Conservation (phyloP, 2,113 vertebrate genomes). For the Vimba vimba region DNA sequence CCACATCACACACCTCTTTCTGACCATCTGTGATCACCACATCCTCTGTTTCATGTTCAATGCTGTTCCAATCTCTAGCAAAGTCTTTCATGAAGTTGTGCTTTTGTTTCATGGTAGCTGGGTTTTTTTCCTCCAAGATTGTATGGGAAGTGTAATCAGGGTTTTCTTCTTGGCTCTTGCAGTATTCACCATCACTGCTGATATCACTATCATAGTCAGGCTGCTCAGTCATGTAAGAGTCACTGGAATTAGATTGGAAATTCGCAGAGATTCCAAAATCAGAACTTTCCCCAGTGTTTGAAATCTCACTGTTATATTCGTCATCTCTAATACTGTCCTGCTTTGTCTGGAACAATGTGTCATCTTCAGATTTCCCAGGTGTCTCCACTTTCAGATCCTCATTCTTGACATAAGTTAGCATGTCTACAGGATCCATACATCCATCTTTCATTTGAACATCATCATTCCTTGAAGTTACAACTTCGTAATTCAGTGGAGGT, state of each 20-base stretch:
- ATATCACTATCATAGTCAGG: conserved; percentile 53
- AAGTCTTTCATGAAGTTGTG: background rate
- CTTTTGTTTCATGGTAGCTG: conserved; percentile 3
- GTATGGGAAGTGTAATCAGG: background rate
- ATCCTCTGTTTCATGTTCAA: background rate
- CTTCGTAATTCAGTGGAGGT: background rate
- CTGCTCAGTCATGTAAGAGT: conserved; percentile 16
- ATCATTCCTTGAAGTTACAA: background rate
- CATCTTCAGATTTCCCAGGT: conserved; percentile 30
- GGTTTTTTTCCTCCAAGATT: background rate
- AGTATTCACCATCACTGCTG: conserved; percentile 56
- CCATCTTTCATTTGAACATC: background rate
- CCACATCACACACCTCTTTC: background rate
- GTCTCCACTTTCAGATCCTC: background rate
- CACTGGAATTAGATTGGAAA: background rate
- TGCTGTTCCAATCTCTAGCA: background rate
- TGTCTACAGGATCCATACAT: background rate
- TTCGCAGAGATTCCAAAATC: background rate
- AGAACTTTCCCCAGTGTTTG: conserved; percentile 4
- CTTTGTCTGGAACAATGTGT: background rate
- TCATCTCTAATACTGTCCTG: background rate
- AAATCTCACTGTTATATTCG: background rate
- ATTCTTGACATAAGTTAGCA: background rate
- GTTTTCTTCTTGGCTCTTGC: conserved; percentile 29
- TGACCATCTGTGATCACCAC: background rate